Conservation (phyloP, 2,113 vertebrate species). For the Cochlearius cochlearius region DNA sequence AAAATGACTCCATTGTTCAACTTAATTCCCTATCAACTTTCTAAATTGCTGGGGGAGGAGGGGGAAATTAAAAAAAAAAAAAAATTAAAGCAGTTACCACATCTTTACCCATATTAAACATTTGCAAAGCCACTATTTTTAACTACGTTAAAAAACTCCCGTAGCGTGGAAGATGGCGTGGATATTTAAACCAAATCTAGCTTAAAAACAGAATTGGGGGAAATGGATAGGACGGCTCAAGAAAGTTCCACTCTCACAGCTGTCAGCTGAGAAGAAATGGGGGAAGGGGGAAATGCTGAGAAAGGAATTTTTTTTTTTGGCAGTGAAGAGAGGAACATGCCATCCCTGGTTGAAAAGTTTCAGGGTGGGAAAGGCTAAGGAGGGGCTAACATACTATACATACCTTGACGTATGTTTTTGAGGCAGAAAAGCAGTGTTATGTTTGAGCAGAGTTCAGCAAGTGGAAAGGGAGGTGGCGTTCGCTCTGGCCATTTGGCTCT, state of each 20-base stretch:
- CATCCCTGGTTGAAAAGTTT: constrained; percentile 53
- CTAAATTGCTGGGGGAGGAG: neutral
- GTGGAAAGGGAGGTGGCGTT: neutral
- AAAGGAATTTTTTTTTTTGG: constrained; percentile 47
- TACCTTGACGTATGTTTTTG: constrained; percentile 52
- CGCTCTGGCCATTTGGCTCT: neutral
- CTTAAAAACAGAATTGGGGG: neutral
- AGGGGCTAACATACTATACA: constrained; percentile 64
- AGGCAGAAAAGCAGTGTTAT: constrained; percentile 23
- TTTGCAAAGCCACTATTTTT: neutral
- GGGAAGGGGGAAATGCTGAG: constrained; percentile 38
- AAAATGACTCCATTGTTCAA: neutral
- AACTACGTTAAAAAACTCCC: neutral
- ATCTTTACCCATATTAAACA: neutral
- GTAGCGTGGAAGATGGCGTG: neutral
- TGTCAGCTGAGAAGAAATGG: constrained; percentile 43
- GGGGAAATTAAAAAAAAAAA: neutral
- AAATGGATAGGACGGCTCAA: neutral
- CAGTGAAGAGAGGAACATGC: constrained; percentile 47
- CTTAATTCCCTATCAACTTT: neutral
- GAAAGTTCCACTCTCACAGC: constrained; percentile 16
- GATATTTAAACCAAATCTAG: neutral
- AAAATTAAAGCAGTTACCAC: neutral
- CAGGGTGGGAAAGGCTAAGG: constrained; percentile 63
- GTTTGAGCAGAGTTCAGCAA: constrained; percentile 17